Evolutionary conservation across 2,113 vertebrate species (phyloP), one percentile per base, ranked within the genome.

Genomic region (Cyphotilapia sp.): DNA sequence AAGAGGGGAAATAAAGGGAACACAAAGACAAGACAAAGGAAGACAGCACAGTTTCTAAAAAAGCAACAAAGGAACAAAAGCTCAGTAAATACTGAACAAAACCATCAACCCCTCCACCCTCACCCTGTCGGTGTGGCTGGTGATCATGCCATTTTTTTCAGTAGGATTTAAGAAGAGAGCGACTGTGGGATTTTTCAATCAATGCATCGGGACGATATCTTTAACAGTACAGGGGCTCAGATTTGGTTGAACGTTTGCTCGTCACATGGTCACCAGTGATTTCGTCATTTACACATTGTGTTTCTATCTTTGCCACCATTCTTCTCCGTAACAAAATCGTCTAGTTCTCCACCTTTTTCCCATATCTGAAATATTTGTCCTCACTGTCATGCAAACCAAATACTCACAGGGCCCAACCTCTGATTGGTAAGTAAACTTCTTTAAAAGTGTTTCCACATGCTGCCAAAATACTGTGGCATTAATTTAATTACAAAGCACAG

Each of bases 91-190:
- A 74, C 22, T 74, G 1, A 17, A 27, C 1, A 45, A 10, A 1
- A 1, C 1, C 63, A n/a, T n/a, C 0, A 0, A 63, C 0, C 22
- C 69, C 22, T 27, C 1, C 0, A 45, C 22, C 69, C 69, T 45
- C 13, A 0, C 35, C 35, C 2, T 40, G 33, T 66, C 1, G 0
- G 17, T 38, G 33, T 5, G 1, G 63, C 12, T 71, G 35, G 2
- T 9, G 66, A 71, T 71, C n/a, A 1, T 71, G 0, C 5, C 22
- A 29, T 76, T 76, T 47, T 29, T 11, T 29, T 19, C 71, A 47
- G 8, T 0, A 10, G 42, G 40, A 16, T 45, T 76, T 47, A 47
- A 47, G 2, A 74, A 45, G 22, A 27, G 1, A 47, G 69, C 0
- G 1, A 19, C 24, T 10, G 69, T 8, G 13, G 66, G 5, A 27